Conservation (phyloP, 2,888 invertebrate genomes). For the Acanthacorydalis orientalis region DNA sequence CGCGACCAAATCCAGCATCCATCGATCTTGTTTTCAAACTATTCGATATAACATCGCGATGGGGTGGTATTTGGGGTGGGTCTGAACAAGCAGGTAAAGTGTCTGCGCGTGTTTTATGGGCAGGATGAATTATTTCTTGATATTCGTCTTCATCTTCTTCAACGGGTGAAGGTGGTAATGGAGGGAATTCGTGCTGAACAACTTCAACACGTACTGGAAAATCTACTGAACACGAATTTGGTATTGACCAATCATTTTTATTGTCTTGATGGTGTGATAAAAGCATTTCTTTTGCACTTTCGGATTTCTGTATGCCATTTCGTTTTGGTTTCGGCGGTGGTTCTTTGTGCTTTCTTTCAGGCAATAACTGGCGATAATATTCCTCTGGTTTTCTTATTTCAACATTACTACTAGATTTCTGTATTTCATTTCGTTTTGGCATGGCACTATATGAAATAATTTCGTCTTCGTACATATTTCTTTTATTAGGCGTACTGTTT, state of each 20-base stretch:
- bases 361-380: conserved; percentile 20
- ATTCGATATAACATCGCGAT: conserved; percentile 43
- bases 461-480: background rate
- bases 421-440: conserved; percentile 37
- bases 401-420: conserved; percentile 43
- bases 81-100: conserved; percentile 34
- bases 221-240: conserved; percentile 31
- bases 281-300: conserved; percentile 55
- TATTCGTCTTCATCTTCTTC: conserved; percentile 65
- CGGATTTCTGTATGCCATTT: conserved; percentile 56
- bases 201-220: conserved; percentile 48
- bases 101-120: conserved; percentile 33
- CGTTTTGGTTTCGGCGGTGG: conserved; percentile 29
- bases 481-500: background rate
- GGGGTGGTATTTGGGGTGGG: conserved; percentile 59
- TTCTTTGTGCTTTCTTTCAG: background rate
- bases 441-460: background rate
- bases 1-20: conserved; percentile 41
- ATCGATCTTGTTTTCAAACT: conserved; percentile 73
- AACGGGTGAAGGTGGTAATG: conserved; percentile 68
- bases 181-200: conserved; percentile 53
- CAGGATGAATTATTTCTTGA: conserved; percentile 42
- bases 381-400: conserved; percentile 34
- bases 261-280: conserved; percentile 30
- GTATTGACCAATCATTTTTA: conserved; percentile 15